Base-by-base conservation (phyloP, 2,888 invertebrate genomes). In the Eilema caniola region DNA sequence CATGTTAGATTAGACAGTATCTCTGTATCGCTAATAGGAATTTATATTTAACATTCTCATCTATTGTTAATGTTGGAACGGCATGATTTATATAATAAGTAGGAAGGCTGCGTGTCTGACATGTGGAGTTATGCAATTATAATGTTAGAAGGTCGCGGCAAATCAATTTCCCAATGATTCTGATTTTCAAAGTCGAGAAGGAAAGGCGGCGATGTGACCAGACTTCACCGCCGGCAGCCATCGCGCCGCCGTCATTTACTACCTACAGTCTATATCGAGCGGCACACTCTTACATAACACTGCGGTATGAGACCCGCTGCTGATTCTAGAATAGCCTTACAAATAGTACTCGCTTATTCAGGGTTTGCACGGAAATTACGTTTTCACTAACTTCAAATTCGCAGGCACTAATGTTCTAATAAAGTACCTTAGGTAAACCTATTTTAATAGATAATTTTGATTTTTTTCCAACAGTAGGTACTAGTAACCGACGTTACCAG, bases 261-360 rank as follows among this genome's bases (percentile, higher is more conserved):
- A 82, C 81, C 83, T 86, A 87, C 86, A 81, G 85, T 84, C 84
- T 86, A 86, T 92, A 93, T 93, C 90, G 93, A 93, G 90, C 93
- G 93, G 85, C 79, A 79, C 82, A 76, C 78, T 82, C 87, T 93
- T 93, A 92, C 92, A 89, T 93, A 93, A 93, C 86, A 93, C 93
- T 93, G 93, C 93, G 93, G 93, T 89, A 92, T 87, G 82, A 87
- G 87, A 87, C 87, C 84, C 87, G 85, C 82, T 83, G 84, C 81
- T 81, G 84, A 84, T 87, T 86, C 83, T 81, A 83, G 88, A 86
- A 83, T 81, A 83, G 24, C 79, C 83, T 86, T 85, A 81, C 82
- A 81, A 86, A 84, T 80, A 86, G 78, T 31, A 31, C 33, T n/a
- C 79, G 64, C 78, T 72, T 84, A 83, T 84, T 79, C 69, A 79